Evolutionary conservation across 2,113 vertebrate genomes (phyloP).

Genomic region (Heterochromis multidens): DNA sequence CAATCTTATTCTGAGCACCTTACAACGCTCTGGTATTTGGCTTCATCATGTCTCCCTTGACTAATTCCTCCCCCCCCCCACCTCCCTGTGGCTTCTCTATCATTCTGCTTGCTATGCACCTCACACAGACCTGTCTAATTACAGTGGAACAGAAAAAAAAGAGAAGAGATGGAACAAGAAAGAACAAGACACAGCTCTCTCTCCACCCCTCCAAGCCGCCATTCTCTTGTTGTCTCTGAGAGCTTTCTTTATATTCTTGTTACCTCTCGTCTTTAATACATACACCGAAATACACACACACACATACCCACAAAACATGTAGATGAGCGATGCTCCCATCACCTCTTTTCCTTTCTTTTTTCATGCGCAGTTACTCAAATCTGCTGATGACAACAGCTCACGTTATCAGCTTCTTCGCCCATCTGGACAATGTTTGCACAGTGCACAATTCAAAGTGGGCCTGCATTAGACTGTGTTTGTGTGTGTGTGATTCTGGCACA

Average conservation of each 20-base stretch:
- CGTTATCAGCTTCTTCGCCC: constrained; percentile 37
- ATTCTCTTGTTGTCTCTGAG: not conserved
- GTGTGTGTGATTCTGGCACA: not conserved
- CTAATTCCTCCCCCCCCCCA: not conserved
- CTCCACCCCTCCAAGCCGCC: not conserved
- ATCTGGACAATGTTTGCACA: constrained; percentile 52
- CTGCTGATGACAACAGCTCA: constrained; percentile 56
- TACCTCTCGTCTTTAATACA: not conserved
- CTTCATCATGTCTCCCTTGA: constrained; percentile 36
- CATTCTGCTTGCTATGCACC: constrained; percentile 58
- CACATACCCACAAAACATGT: not conserved
- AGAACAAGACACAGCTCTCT: constrained; percentile 28
- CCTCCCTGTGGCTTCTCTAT: constrained; percentile 37
- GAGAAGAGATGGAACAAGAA: constrained; percentile 11
- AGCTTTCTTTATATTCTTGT: constrained; percentile 7
- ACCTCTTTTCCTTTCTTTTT: not conserved
- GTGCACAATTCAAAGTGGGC: constrained; percentile 3
- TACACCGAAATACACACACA: not conserved
- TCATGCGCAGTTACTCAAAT: constrained; percentile 26
- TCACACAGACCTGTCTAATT: constrained; percentile 70
- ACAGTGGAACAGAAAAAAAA: constrained; percentile 21
- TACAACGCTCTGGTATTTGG: constrained; percentile 37
- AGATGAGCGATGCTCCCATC: not conserved
- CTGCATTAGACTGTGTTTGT: not conserved
- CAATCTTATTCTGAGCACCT: constrained; percentile 35